phyloP scores from a whole-genome alignment of 1,140 invertebrate species.

The Aculops lycopersici region DNA sequence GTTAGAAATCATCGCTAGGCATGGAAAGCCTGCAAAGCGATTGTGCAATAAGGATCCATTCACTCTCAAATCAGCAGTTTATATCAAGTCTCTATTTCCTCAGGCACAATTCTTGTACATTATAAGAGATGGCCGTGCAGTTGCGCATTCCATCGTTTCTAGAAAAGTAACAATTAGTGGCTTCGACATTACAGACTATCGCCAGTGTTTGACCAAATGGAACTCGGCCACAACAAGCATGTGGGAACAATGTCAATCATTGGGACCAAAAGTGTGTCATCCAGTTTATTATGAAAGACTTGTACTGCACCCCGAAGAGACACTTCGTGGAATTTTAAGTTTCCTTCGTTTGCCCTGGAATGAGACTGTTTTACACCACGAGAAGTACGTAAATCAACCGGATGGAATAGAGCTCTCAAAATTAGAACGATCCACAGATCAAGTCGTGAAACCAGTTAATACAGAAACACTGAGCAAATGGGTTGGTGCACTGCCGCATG shows the following conservation, averaged over 20 bases:
- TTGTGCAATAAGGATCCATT: conserved; percentile 97
- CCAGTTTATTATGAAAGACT: conserved; percentile 83
- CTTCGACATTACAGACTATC: conserved; percentile 68
- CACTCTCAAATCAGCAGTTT: conserved; percentile 69
- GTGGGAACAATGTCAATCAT: conserved; percentile 63
- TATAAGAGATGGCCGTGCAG: conserved; percentile 82
- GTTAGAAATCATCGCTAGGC: conserved; percentile 65
- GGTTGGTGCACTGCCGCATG: conserved; percentile 64
- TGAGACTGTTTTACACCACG: conserved; percentile 79
- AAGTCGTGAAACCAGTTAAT: conserved; percentile 92
- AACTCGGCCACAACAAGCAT: conserved; percentile 73
- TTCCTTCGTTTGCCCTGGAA: conserved; percentile 84
- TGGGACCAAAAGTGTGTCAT: conserved; percentile 43
- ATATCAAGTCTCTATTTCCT: conserved; percentile 27
- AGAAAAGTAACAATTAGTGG: conserved; percentile 84
- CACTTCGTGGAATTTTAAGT: conserved; percentile 55
- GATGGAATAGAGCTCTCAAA: conserved; percentile 53
- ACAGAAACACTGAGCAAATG: conserved; percentile 79
- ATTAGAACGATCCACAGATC: conserved; percentile 88
- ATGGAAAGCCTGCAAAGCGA: conserved; percentile 56
- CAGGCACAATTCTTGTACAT: conserved; percentile 82
- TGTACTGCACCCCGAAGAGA: conserved; percentile 58
- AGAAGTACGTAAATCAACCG: conserved; percentile 77
- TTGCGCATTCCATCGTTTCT: conserved; percentile 89
- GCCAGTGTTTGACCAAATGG: conserved; percentile 79